These are phyloP conservation scores for Cebidichthys violaceus DNA, from an alignment of 2,113 vertebrate genomes.

Conservation along the genomic window DNA sequence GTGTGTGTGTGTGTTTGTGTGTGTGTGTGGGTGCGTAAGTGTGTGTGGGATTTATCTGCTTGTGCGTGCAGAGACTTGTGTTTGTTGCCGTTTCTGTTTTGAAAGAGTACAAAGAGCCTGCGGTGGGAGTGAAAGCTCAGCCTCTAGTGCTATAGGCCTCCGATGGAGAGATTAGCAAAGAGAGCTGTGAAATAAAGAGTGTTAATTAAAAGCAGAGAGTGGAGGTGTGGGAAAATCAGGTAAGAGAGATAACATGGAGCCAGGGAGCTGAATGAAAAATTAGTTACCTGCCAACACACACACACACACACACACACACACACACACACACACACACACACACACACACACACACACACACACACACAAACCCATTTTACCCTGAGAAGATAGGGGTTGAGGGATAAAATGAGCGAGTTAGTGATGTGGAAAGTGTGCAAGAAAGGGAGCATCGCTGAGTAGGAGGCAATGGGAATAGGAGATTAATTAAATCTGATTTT, in stretches of 20 bases:
- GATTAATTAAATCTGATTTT: constrained; percentile 77
- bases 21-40: constrained; percentile 24
- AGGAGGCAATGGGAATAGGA: constrained; percentile 64
- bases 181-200: constrained; percentile 72
- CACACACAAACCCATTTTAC: constrained; percentile 54
- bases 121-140: constrained; percentile 70
- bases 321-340: constrained; percentile 24
- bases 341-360: constrained; percentile 29
- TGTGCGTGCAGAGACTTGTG: constrained; percentile 35
- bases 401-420: constrained; percentile 74
- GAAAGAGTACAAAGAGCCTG: constrained; percentile 64
- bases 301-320: constrained; percentile 17
- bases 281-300: constrained; percentile 67
- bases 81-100: constrained; percentile 65
- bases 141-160: constrained; percentile 60
- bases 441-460: constrained; percentile 61
- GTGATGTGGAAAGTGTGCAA: constrained; percentile 75
- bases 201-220: constrained; percentile 79
- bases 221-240: constrained; percentile 77
- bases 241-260: constrained; percentile 73
- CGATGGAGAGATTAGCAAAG: constrained; percentile 74
- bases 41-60: constrained; percentile 48
- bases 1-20: constrained; percentile 26
- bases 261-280: constrained; percentile 60
- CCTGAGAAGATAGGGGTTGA: constrained; percentile 64